A percentile compares a stretch with the other conserved stretches of the same genome.
Evolutionary conservation across 1,140 invertebrate genomes (phyloP).

Genomic region (Dolichoris vasculosae): DNA sequence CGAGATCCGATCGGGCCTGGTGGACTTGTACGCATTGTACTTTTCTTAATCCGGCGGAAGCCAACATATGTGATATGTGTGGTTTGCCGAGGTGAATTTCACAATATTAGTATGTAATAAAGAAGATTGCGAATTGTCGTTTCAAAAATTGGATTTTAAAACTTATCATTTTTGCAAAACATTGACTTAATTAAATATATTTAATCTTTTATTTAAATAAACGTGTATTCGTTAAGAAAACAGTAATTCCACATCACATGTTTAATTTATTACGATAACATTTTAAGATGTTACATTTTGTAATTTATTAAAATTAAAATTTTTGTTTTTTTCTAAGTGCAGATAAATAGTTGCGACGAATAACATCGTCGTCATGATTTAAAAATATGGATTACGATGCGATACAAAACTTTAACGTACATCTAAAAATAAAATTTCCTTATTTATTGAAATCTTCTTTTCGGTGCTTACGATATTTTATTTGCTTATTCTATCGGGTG

Average conservation of each 20-base stretch:
- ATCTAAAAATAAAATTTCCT: neutral
- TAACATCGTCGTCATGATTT: neutral
- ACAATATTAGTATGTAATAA: neutral
- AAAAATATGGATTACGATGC: neutral
- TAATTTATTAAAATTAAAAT: neutral
- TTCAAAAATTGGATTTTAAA: neutral
- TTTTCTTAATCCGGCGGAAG: slow-evolving; percentile 87
- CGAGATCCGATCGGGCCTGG: slow-evolving; percentile 68
- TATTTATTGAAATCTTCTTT: neutral
- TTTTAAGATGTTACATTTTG: too few relatives aligned
- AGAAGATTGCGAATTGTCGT: neutral
- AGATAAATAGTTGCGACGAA: neutral
- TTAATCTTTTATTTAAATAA: neutral
- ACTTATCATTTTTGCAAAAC: neutral
- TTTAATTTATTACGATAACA: neutral
- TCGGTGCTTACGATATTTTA: slow-evolving; percentile 1
- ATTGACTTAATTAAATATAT: neutral
- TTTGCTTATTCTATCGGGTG: slow-evolving; percentile 48
- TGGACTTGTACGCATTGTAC: slow-evolving; percentile 97
- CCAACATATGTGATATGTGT: slow-evolving; percentile 92
- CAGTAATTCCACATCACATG: neutral
- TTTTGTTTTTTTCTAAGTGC: neutral
- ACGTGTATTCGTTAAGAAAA: neutral
- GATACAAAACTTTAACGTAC: neutral
- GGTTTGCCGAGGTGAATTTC: slow-evolving; percentile 83